Evolutionary conservation across 2,113 vertebrate species (phyloP), one percentile per base, ranked within the genome.

Genomic region (Abramis brama): DNA sequence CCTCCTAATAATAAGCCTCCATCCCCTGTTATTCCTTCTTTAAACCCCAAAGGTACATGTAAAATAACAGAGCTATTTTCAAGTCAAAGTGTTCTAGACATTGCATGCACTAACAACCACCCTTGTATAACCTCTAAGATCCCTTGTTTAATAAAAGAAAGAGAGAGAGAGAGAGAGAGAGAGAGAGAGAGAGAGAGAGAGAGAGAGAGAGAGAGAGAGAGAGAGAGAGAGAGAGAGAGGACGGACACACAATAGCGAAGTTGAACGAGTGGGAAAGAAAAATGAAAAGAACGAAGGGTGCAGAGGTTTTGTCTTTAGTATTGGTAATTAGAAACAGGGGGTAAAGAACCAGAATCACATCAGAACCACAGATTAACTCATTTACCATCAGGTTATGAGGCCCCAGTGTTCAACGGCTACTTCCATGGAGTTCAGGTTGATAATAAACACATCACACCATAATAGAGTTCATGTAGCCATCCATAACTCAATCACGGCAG

Each of bases 21-120:
- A 57, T 73, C 66, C 68, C 68, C 73, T 77, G 59, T 82, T 83
- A 73, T 83, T 79, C 21, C 59, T 79, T 85, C 23, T 78, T 79
- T 71, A 79, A 79, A 85, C 60, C 83, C 84, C 84, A 85, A 57
- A 70, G 84, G 82, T 64, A 23, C 45, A 36, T 33, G 47, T 59
- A 57, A 57, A 79, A 79, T 73, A 82, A 82, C 30, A 64, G 84
- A 60, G 85, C 50, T 81, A 86, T 80, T 81, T 80, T 86, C 77
- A 81, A 80, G 66, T 74, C 77, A 70, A 79, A 85, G 66, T 30
- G 17, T 57, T 36, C 55, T 23, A 77, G 71, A 64, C 23, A 50
- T 71, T 70, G 45, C 66, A 59, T 83, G 33, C 64, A 57, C 64
- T 83, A 83, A 83, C 33, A 70, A 70, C 45, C 80, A 82, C 64